Evolutionary conservation across 2,797 vertebrate species (phyloP), one percentile per base, ranked within the genome.

Genomic region (Cetoscarus ocellatus): DNA sequence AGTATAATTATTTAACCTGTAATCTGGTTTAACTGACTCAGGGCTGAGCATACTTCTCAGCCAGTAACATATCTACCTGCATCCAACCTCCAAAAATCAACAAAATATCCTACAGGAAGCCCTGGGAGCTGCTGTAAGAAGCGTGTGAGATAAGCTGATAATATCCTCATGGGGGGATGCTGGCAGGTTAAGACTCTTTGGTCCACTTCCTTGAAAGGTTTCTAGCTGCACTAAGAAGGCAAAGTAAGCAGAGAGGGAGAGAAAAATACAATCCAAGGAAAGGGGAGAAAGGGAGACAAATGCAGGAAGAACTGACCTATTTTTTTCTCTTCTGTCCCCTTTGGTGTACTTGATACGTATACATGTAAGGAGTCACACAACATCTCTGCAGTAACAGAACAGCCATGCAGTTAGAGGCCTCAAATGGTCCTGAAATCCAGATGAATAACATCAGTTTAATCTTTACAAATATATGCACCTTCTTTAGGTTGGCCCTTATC

Each of bases 211-310:
- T 87, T 70, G 27, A 85, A 79, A 78, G 75, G 69, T 82, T 67
- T 70, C 27, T 17, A 78, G 58, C 72, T 52, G 77, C 39, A 58
- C 51, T 65, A 43, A 68, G 58, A 79, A 63, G 61, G 63, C 68
- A 71, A 73, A 78, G 80, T 55, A 61, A 68, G 63, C 54, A 75
- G 12, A 64, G 45, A 51, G 15, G 15, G 51, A 36, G 35, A 75
- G 71, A 72, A 70, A 78, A 70, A 83, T 75, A 93, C 90, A 88
- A 91, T 88, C 83, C 62, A 73, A 90, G 90, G 85, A 88, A 89
- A 81, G 65, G 53, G 56, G 68, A 86, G 68, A 79, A 47, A 53
- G 17, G 53, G 62, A 86, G 59, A 86, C 71, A 90, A 90, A 91
- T 67, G 78, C 86, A 89, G 90, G 84, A 91, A 91, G 82, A 73